Base-by-base conservation (phyloP, 1,140 invertebrate species). In the Drosophila sturtevanti region DNA sequence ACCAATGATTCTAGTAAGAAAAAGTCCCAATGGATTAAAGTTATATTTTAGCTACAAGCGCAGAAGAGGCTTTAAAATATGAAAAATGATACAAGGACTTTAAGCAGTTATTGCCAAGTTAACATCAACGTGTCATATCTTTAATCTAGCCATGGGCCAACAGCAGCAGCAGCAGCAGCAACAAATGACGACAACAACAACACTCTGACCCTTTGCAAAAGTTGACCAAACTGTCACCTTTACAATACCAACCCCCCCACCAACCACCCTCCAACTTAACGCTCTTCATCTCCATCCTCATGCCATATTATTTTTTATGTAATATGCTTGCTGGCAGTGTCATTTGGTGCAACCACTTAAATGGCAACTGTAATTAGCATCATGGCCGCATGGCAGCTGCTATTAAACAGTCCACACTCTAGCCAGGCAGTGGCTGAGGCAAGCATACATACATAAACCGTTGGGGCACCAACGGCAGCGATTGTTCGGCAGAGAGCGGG, bases 271-370 rank as follows among this genome's bases (percentile, higher is more conserved):
- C 27, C 10, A 2, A 16, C 5, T 6, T 22, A 16, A 37, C 31
- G 24, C 55, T 14, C 24, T 55, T 9, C 27, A 11, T 38, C 72
- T 14, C 1, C 22, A 52, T 27, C 35, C 18, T 16, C 44, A 37
- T n/a, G 41, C 55, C 48, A 58, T 24, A 38, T 35, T 22, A 44
- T 48, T 48, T 48, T 44, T 48, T 48, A 48, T 48, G 41, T 52
- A 24, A 37, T 41, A 76, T 9, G 60, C 63, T 63, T 41, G 62
- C 63, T 75, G 52, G 60, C 67, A 60, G 56, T 68, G 79, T 76
- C 82, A 89, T 87, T 86, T 87, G 79, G 75, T 87, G 84, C 82
- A 89, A 89, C 82, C 82, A 89, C 82, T 87, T 89, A 87, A 87
- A 87, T 87, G 84, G 79, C 82, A 87, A 77, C 79, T 82, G 84